Evolutionary conservation across 2,797 vertebrate genomes (phyloP), one percentile per base, ranked within the genome.

Genomic region (Phoxinus dragarum): DNA sequence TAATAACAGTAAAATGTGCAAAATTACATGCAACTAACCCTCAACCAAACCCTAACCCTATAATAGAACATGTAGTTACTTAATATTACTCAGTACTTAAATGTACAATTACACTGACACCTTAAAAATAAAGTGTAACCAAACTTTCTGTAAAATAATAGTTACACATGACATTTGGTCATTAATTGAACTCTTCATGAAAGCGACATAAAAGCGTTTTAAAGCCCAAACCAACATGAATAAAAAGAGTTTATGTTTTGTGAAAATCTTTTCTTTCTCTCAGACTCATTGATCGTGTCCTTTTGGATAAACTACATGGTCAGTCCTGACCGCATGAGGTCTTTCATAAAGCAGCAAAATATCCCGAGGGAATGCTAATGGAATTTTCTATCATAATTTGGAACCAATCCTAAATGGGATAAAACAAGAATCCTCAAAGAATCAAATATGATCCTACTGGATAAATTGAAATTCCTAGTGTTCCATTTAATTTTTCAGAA

Each of bases 391-490:
- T 23, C 61, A 34, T 80, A 38, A 80, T 80, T 80, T 52, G 49
- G 67, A 82, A 82, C 36, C 68, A 72, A 82, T 82, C n/a, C 27
- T 73, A 82, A 59, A 82, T 17, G n/a, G 49, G 36, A 72, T 72
- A 23, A 74, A 82, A 82, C 81, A 82, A 61, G 27, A 64, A 81
- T 82, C 52, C 17, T 72, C 81, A 14, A 19, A 73, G 14, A 64
- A 47, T 64, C 38, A 74, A 82, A 82, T 38, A 73, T 47, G 69
- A 73, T 82, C 80, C 68, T 5, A 5, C 3, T 34, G 68, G 68
- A 82, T 82, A 31, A 71, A 81, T 14, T 19, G 14, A 52, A 67
- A 36, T 68, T 68, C 42, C 77, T 1, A 36, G 27, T 67, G 64
- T 80, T 34, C 44, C 44, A 23, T 67, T 42, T 42, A 19, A 42